Conservation (phyloP, 2,888 invertebrate genomes). For the Idaea straminata region DNA sequence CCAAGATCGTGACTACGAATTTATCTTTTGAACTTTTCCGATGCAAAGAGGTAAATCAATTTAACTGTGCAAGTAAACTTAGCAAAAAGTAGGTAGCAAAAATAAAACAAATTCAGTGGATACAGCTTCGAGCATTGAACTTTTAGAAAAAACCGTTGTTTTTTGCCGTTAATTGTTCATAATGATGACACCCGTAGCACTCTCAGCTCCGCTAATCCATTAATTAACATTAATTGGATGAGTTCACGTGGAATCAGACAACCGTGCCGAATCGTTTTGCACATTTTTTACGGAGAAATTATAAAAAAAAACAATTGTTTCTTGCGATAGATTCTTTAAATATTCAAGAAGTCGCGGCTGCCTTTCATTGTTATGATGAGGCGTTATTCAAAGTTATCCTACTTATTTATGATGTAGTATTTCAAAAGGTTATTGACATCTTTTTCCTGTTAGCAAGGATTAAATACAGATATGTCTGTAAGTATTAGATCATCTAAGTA, state of each 20-base stretch:
- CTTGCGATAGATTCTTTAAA: constrained; percentile 8
- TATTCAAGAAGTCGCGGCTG: neutral
- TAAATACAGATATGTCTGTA: neutral
- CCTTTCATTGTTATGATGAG: neutral
- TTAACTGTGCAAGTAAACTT: neutral
- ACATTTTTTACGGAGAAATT: constrained; percentile 13
- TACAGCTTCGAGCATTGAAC: neutral
- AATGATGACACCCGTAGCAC: constrained; percentile 30
- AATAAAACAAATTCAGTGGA: neutral
- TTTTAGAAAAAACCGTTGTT: neutral
- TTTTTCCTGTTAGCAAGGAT: neutral
- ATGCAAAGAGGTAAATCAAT: neutral
- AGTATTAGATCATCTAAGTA: neutral
- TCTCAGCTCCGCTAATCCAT: constrained; percentile 36
- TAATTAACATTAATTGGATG: constrained; percentile 61
- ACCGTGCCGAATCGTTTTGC: constrained; percentile 36
- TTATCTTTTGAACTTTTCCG: too few relatives aligned
- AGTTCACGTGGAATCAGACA: constrained; percentile 49
- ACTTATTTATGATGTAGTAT: neutral
- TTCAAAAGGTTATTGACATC: neutral
- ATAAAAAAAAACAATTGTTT: constrained; percentile 17
- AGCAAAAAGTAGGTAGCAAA: neutral
- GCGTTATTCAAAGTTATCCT: neutral
- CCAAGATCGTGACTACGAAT: too few relatives aligned
- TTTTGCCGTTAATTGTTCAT: constrained; percentile 29